These are phyloP conservation scores for Heliothis subflexa DNA, from an alignment of 1,140 invertebrate species.

Conservation along the genomic window DNA sequence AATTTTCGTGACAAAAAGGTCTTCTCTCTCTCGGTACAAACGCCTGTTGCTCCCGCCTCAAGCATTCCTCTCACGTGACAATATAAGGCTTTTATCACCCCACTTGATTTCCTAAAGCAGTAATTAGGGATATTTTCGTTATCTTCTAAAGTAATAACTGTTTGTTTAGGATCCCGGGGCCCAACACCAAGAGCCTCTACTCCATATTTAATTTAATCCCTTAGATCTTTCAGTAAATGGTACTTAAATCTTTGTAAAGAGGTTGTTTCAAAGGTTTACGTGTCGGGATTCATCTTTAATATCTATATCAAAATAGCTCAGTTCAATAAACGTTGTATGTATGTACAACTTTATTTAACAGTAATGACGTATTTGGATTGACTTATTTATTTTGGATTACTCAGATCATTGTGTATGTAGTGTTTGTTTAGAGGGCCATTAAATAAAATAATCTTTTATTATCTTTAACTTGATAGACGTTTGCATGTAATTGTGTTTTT, in stretches of 20 bases:
- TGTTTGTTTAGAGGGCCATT: too few species aligned
- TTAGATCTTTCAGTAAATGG: slow-evolving; percentile 22
- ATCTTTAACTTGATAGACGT: too few species aligned
- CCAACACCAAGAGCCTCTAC: slow-evolving; percentile 4
- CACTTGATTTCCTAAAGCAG: slow-evolving; percentile 24
- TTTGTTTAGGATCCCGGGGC: slow-evolving; percentile 23
- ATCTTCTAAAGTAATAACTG: slow-evolving; percentile 30
- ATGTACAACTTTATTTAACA: too few species aligned
- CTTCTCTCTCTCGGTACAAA: neutral
- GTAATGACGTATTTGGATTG: too few species aligned
- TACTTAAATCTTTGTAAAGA: slow-evolving; percentile 30
- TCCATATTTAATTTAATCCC: slow-evolving; percentile 18
- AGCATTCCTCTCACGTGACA: slow-evolving; percentile 8
- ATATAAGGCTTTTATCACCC: slow-evolving; percentile 13
- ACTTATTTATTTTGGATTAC: neutral
- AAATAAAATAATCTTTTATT: too few species aligned
- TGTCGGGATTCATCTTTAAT: slow-evolving; percentile 19
- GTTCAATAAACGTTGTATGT: slow-evolving; percentile 5
- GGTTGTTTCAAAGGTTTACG: slow-evolving; percentile 14
- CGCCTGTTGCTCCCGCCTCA: slow-evolving; percentile 25
- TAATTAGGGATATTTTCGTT: slow-evolving; percentile 18
- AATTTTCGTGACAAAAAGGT: slow-evolving; percentile 10
- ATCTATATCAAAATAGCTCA: slow-evolving; percentile 4
- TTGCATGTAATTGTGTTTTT: too few species aligned
- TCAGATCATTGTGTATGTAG: too few species aligned